Base-by-base conservation (phyloP, 1,140 invertebrate species). In the Drosophila persimilis region DNA sequence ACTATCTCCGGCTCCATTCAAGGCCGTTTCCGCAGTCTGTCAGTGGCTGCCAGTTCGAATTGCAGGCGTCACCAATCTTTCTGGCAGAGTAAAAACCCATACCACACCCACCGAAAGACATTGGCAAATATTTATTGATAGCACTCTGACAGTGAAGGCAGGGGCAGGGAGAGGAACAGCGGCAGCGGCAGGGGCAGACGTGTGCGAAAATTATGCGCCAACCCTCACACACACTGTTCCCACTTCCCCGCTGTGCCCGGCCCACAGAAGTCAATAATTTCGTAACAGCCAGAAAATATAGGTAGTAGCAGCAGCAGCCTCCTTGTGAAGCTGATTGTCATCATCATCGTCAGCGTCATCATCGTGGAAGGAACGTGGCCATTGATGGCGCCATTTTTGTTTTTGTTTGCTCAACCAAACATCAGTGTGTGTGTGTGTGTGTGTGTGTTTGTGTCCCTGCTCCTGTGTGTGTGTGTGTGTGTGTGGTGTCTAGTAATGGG, bases 381-480 rank as follows among this genome's bases (percentile, higher is more conserved):
- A 83, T 83, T 88, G 74, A 86, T 86, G 83, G 83, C 74, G 78
- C 81, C 83, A 86, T 86, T 83, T 88, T 88, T 77, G 77, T 77
- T 78, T 75, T 79, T 85, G 77, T 81, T 77, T 77, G 64, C 41
- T 35, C 58, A 73, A 67, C 69, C 73, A 65, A 86, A 86, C 47
- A 70, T 48, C 39, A 26, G 66, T 56, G 26, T 61, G 57, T 61
- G 53, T 64, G 44, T 61, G 52, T 47, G 59, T 57, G 43, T 59
- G 50, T 24, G 45, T 65, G 43, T 74, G 58, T 47, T 46, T 52
- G 41, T 62, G 46, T 48, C 47, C 26, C 46, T 63, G 44, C 29
- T 41, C 13, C 50, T 56, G 55, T 66, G 35, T 39, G 35, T 35
- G 35, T 39, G 35, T 39, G 11, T 39, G 59, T 35, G 35, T 39